Evolutionary conservation across 2,797 vertebrate genomes (phyloP).

Genomic region (Oceanodroma leucorhoa): DNA sequence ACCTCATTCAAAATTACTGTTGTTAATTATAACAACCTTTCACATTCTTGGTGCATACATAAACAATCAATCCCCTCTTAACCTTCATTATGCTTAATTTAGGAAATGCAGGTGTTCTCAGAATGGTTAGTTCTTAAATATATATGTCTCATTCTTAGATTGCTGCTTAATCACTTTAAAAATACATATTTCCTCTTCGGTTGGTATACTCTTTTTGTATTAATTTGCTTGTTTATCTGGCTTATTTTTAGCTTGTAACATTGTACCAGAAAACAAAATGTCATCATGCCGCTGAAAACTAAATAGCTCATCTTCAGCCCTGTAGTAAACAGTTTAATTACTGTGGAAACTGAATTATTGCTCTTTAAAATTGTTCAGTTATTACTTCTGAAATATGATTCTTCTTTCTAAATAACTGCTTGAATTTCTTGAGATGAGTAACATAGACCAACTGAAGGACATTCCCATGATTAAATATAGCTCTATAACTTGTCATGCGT

Average conservation of each 20-base stretch:
- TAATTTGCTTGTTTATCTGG: neutral
- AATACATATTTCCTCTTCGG: neutral
- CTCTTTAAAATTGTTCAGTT: neutral
- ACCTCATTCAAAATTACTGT: neutral
- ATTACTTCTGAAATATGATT: neutral
- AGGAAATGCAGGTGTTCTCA: neutral
- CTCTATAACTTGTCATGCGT: neutral
- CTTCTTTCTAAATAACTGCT: neutral
- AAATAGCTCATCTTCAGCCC: neutral
- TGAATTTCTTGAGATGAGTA: neutral
- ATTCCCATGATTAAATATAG: neutral
- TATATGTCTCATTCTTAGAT: neutral
- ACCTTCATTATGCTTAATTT: neutral
- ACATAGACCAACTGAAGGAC: neutral
- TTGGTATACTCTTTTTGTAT: neutral
- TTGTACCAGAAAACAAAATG: neutral
- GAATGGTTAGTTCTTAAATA: neutral
- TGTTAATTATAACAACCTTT: neutral
- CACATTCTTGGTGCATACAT: neutral
- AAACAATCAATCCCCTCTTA: neutral
- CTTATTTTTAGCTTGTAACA: neutral
- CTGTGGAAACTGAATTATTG: neutral
- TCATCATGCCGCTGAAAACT: neutral
- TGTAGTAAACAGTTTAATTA: constrained; percentile 5
- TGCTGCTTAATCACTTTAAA: neutral